Base-by-base conservation (phyloP, 2,113 vertebrate species). In the Syrmaticus mikado region DNA sequence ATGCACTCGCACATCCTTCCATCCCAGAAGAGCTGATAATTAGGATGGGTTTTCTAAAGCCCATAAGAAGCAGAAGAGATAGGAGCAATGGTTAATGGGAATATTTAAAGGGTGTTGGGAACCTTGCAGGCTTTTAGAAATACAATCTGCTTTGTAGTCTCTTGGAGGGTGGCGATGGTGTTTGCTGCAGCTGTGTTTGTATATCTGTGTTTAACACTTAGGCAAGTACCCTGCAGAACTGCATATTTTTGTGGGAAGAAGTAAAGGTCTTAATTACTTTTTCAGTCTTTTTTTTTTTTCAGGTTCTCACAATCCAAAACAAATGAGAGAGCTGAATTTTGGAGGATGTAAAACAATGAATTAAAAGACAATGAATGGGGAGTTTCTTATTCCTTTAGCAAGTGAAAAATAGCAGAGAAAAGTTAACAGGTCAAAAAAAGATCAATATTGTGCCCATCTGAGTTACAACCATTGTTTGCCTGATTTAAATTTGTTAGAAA, bases 21-120 rank as follows among this genome's bases (percentile, higher is more conserved):
- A 28, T 57, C 64, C 67, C 84, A 5, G 11, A 60, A 60, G 32
- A 89, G 30, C 14, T 78, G 45, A 41, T 61, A 81, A 87, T 87
- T 87, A 82, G 32, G 61, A 30, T 15, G 8, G 27, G 34, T 20
- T 67, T 74, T 80, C 82, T 87, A 87, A 93, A 94, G 94, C 85
- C 52, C 10, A 1, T 62, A 70, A 87, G 48, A 52, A 86, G 41
- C 34, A 87, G 57, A 32, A 73, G 66, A 94, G 43, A 65, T 13
- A 57, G 27, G 15, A 91, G 30, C 4, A 8, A 11, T 18, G 41
- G 46, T 55, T n/a, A 89, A 30, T 3, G 11, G 10, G 11, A 76
- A 53, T 66, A 30, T 34, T 22, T 28, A 78, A 84, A 61, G 28
- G 28, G 15, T 3, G 15, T 5, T 43, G 5, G 25, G 22, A 83